These are phyloP conservation scores for Phenganax subtilis DNA, from an alignment of 92 coral and sea anemone genomes.

Conservation along the genomic window DNA sequence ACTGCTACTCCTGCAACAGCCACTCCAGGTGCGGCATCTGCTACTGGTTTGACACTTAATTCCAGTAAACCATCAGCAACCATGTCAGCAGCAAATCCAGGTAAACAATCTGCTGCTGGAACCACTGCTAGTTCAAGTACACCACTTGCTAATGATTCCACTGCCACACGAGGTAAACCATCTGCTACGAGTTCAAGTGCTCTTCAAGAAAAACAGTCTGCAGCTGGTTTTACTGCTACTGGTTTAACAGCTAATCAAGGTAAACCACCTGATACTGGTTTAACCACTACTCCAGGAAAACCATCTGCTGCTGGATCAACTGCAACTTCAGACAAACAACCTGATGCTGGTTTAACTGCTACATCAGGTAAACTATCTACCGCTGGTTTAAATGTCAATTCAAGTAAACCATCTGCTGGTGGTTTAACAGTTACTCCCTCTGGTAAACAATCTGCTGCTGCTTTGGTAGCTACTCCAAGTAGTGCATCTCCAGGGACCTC, in stretches of 20 bases:
- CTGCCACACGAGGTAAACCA: constrained; percentile 11
- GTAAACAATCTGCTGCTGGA: background rate
- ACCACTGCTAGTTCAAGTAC: background rate
- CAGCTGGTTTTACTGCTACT: background rate
- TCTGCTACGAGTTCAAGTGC: background rate
- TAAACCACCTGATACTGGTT: background rate
- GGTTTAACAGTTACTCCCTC: background rate
- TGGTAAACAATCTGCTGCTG: background rate
- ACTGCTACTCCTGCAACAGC: background rate
- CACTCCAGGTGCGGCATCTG: background rate
- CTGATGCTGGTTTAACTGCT: background rate
- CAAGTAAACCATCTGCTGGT: background rate
- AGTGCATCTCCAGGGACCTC: background rate
- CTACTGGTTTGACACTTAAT: background rate
- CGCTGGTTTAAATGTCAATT: background rate
- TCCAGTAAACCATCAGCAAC: background rate
- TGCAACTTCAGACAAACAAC: background rate
- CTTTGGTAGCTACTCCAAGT: background rate
- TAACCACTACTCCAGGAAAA: constrained; percentile 13
- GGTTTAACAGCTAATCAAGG: background rate
- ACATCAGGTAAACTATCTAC: constrained; percentile 7
- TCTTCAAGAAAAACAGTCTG: background rate
- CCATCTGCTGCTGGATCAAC: constrained; percentile 8
- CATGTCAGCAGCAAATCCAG: background rate
- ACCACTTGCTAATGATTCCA: background rate